phyloP scores from a whole-genome alignment of 1,140 invertebrate genomes.

The Nasonia vitripennis region DNA sequence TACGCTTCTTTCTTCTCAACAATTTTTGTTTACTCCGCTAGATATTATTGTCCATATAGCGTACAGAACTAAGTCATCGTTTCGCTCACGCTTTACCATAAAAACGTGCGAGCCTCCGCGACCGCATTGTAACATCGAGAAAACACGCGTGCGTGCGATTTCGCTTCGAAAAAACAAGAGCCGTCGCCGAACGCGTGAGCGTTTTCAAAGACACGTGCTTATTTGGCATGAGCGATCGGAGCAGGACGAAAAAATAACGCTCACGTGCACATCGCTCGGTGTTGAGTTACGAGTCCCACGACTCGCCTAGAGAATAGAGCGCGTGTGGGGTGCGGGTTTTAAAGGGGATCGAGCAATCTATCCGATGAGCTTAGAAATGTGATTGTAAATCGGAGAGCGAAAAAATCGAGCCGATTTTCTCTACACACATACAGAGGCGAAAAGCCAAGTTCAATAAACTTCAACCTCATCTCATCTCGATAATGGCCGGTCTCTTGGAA shows the following conservation, averaged over 20 bases:
- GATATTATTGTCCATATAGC: neutral
- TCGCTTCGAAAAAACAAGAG: neutral
- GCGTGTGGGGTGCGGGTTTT: neutral
- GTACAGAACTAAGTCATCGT: neutral
- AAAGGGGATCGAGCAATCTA: neutral
- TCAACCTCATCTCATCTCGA: conserved; percentile 1
- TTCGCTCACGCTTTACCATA: neutral
- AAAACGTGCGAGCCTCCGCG: neutral
- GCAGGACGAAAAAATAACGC: conserved; percentile 29
- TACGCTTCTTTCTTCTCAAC: too few species aligned
- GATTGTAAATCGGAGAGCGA: neutral
- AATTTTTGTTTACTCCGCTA: neutral
- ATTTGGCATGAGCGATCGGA: neutral
- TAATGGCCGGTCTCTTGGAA: neutral
- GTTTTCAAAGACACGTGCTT: conserved; percentile 29
- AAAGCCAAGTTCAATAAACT: conserved; percentile 4
- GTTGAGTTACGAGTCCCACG: conserved; percentile 1
- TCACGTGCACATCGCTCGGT: neutral
- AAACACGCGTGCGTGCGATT: neutral
- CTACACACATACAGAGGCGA: neutral
- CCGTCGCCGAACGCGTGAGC: neutral
- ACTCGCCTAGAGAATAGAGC: neutral
- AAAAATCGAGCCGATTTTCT: neutral
- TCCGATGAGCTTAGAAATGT: neutral
- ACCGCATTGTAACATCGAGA: conserved; percentile 10